phyloP scores from a whole-genome alignment of 1,140 invertebrate genomes.

The Lamellibrachia luymesi region DNA sequence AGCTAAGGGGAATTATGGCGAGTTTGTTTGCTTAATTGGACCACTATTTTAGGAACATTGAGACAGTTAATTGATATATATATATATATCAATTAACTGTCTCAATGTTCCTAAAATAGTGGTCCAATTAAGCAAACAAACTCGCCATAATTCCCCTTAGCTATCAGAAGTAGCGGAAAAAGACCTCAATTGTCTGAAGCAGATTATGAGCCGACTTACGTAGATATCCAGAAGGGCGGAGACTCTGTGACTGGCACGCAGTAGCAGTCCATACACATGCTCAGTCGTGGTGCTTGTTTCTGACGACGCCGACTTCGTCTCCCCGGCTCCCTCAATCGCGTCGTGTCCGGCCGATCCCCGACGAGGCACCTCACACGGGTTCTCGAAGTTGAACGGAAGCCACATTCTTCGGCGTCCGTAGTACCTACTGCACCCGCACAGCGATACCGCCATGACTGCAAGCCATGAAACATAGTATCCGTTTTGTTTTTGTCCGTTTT shows the following conservation, averaged over 20 bases:
- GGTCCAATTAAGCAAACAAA: too few species aligned
- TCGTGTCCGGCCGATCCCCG: background rate
- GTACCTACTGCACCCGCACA: background rate
- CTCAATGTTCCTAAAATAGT: too few species aligned
- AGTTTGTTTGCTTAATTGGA: too few species aligned
- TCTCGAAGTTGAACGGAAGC: background rate
- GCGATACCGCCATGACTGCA: background rate
- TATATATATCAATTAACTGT: too few species aligned
- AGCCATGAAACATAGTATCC: background rate
- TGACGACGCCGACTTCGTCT: background rate
- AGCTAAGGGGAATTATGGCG: too few species aligned
- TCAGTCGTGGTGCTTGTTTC: background rate
- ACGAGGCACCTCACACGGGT: background rate
- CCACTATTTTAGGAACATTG: too few species aligned
- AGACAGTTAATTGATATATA: too few species aligned
- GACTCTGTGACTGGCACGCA: background rate
- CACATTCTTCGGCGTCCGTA: background rate
- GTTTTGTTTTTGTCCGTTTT: background rate
- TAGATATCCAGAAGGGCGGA: background rate
- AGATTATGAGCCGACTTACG: background rate
- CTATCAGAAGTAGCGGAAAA: background rate
- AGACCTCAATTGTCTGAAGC: background rate
- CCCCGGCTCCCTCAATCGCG: background rate
- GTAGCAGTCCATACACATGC: background rate
- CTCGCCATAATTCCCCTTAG: too few species aligned